Evolutionary conservation across 2,888 invertebrate species (phyloP), one percentile per base, ranked within the genome.

Genomic region (Macropis europaea): DNA sequence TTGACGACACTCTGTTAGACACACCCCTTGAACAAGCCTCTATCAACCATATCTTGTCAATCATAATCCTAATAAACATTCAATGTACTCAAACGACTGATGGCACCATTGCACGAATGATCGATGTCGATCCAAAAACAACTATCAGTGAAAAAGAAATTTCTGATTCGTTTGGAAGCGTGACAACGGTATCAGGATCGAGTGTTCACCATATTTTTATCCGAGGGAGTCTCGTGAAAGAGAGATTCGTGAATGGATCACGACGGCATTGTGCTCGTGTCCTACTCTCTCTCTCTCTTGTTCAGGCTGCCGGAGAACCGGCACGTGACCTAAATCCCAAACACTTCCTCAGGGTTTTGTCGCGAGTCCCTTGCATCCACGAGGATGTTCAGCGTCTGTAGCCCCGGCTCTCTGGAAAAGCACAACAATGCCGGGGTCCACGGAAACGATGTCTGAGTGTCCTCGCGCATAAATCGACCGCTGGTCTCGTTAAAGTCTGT

Each of bases 241-340:
- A 43, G 45, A 63, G 64, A 73, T 63, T 71, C 68, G 73, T 74
- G 81, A 66, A 78, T 81, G 81, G 78, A 77, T 79, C 69, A 56
- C 48, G 57, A 38, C 38, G 19, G 43, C 73, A 66, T 81, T 81
- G 73, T 77, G 53, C 77, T n/a, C 36, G 45, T 45, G 57, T 3
- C 40, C 36, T 48, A 59, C 73, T 56, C 47, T 67, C 48, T 63
- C 61, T 72, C 73, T 56, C 47, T 67, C 48, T 63, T 57, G 67
- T 72, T 69, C 59, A 59, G 70, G 48, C 53, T 47, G 48, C 24
- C 22, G 24, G 48, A 45, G 53, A 79, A 78, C 48, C 57, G 70
- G 73, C 70, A 67, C 81, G 45, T 66, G 81, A 76, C 79, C 72
- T 48, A 73, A 77, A 62, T 79, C 57, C 62, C 38, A 61, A 77